Evolutionary conservation across 2,113 vertebrate species (phyloP).

Genomic region (Numida meleagris): DNA sequence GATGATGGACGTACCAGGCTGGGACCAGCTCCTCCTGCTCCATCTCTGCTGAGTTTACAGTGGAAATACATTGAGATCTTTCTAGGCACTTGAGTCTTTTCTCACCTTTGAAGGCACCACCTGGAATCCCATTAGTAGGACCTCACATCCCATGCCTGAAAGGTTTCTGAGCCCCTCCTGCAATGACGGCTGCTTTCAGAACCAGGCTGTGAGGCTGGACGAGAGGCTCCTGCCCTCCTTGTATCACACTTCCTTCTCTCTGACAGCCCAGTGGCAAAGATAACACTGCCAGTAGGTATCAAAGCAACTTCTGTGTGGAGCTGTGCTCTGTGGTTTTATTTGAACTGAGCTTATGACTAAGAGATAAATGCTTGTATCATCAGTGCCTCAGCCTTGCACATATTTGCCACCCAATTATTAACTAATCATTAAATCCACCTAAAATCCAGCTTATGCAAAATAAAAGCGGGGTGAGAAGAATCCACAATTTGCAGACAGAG

Average conservation of each 20-base stretch:
- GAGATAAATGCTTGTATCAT: conserved; percentile 20
- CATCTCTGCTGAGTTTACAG: not conserved
- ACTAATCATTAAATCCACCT: conserved; percentile 37
- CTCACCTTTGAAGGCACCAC: not conserved
- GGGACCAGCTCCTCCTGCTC: not conserved
- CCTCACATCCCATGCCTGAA: not conserved
- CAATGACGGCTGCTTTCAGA: not conserved
- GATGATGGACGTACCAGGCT: conserved; percentile 17
- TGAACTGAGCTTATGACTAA: conserved; percentile 27
- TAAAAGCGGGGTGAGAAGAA: not conserved
- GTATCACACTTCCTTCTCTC: not conserved
- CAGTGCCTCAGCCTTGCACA: not conserved
- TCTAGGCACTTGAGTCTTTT: not conserved
- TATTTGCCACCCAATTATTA: conserved; percentile 24
- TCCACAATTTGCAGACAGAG: conserved; percentile 5
- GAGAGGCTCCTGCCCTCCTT: not conserved
- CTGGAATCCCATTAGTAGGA: not conserved
- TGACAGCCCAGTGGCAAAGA: not conserved
- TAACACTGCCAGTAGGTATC: not conserved
- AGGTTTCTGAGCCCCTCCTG: not conserved
- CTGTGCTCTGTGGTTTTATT: not conserved
- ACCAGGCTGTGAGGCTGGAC: not conserved
- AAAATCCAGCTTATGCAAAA: conserved; percentile 35
- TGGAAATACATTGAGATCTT: not conserved
- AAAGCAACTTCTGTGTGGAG: not conserved